Evolutionary conservation across 1,140 invertebrate species (phyloP).

Genomic region (Drosophila parvula): DNA sequence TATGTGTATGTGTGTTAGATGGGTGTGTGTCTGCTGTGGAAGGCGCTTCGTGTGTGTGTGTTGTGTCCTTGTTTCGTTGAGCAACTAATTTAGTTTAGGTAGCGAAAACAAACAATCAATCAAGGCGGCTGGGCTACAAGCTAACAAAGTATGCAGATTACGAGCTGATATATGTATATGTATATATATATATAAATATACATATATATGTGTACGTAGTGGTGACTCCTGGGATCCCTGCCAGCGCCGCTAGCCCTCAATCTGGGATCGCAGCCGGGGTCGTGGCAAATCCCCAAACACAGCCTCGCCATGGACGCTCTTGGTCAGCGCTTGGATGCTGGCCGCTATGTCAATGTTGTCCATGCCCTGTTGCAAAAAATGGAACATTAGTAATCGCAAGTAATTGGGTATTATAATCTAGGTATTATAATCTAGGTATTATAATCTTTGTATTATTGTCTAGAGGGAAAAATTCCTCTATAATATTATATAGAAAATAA

Average conservation of each 20-base stretch:
- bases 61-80: conserved; percentile 51
- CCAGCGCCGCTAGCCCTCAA: conserved; percentile 85
- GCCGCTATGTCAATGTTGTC: conserved; percentile 90
- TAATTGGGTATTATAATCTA: no score
- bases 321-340: conserved; percentile 93
- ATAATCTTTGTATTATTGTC: no score
- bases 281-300: conserved; percentile 93
- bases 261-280: conserved; percentile 91
- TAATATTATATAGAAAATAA: no score
- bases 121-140: conserved; percentile 38
- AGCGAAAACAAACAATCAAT: conserved; percentile 46
- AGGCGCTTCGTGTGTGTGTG: conserved; percentile 44
- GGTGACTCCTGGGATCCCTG: conserved; percentile 33
- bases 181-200: conserved; percentile 42
- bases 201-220: conserved; percentile 66
- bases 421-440: no score
- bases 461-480: no score
- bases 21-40: conserved; percentile 23
- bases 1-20: conserved; percentile 37
- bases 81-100: conserved; percentile 78
- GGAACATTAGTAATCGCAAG: background rate
- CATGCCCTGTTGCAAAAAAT: conserved; percentile 52
- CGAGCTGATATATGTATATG: conserved; percentile 55
- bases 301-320: conserved; percentile 92
- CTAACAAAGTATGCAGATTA: conserved; percentile 50